Base-by-base conservation (phyloP, 2,797 vertebrate species). In the Lutjanus argentimaculatus region DNA sequence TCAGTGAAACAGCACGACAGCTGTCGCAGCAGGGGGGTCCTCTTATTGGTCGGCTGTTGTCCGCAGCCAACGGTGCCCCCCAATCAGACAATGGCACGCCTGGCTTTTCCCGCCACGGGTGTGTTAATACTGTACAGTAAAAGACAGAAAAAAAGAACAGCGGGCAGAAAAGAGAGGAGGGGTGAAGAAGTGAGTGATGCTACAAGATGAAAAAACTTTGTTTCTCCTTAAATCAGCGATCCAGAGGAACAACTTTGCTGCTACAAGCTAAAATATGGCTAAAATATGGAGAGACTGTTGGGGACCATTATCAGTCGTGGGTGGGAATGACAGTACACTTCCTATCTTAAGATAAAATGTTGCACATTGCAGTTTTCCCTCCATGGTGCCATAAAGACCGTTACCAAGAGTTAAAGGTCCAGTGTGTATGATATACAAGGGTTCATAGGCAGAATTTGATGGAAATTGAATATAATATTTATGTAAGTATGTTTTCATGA, bases 1-100 rank as follows among this genome's bases (percentile, higher is more conserved):
- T 88, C 89, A 87, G 84, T 90, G 89, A 62, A 90, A 84, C 72
- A 77, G 86, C 87, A 79, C 30, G 72, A 76, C 86, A 88, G 89
- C 88, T 77, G 89, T 64, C 36, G 12, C 90, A 61, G 87, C 87
- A 62, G 83, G 85, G 71, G 84, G 78, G 62, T 19, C 61, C 40
- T 88, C 82, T 67, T 64, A 89, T 85, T 91, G 91, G 81, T 83
- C 45, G 82, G 81, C 88, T 83, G 85, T 82, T 89, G 86, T 83
- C 72, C 53, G 12, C 66, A 22, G 67, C 77, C 71, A 66, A 81
- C 43, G 53, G 75, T 51, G 70, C 59, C 67, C 63, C 83, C 77
- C 63, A 79, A 82, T 89, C 84, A 86, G 68, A 88, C 87, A 94
- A 92, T 75, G 56, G 78, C 77, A 67, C 42, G 82, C 56, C 77